phyloP scores from a whole-genome alignment of 2,113 vertebrate genomes.

The Fregetta grallaria region DNA sequence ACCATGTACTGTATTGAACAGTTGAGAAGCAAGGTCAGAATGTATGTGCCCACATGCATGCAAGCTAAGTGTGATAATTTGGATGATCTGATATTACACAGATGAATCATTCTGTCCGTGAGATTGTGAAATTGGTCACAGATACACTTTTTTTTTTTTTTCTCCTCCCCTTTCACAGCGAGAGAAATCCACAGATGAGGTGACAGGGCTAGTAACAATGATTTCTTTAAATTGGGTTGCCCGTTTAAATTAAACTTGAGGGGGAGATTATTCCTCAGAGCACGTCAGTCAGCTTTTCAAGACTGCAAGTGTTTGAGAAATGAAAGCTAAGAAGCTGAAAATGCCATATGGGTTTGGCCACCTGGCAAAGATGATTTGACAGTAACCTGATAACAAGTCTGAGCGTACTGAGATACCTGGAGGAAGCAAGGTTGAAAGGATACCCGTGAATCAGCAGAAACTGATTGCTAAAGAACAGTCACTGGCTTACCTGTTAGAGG shows the following conservation, averaged over 20 bases:
- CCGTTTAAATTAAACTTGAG: not conserved
- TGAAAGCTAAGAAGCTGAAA: not conserved
- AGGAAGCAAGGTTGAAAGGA: not conserved
- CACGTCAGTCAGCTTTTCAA: not conserved
- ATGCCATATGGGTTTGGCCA: not conserved
- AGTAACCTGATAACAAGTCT: not conserved
- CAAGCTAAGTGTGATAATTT: not conserved
- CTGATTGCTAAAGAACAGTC: not conserved
- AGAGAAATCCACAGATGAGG: not conserved
- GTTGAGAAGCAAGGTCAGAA: not conserved
- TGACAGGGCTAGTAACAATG: not conserved
- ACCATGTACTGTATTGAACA: not conserved
- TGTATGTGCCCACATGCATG: not conserved
- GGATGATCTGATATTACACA: not conserved
- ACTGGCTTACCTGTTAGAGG: not conserved
- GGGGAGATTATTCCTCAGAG: not conserved
- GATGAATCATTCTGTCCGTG: not conserved
- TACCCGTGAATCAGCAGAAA: not conserved
- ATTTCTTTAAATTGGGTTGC: not conserved
- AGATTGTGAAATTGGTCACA: conserved; percentile 1
- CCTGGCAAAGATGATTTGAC: not conserved
- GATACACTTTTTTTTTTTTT: not conserved
- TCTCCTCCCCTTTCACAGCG: not conserved
- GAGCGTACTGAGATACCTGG: not conserved
- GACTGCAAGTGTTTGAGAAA: not conserved